phyloP scores from a whole-genome alignment of 2,888 invertebrate genomes.

The Cryptus viduatorius region DNA sequence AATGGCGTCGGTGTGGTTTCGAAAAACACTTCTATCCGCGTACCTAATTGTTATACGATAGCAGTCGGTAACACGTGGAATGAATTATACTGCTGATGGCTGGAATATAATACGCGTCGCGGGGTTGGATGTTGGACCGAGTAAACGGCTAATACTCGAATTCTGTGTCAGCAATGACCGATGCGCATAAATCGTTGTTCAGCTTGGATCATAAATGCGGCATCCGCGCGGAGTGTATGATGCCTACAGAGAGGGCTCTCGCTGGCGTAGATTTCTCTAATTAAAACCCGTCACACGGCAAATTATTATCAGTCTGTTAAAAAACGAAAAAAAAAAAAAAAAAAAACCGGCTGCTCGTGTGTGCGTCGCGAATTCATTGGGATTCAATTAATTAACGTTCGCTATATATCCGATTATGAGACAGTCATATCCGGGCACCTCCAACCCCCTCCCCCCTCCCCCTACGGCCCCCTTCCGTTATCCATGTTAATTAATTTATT shows the following conservation, averaged over 20 bases:
- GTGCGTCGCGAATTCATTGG: constrained; percentile 30
- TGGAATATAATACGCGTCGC: constrained; percentile 28
- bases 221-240: background rate
- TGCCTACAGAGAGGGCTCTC: constrained; percentile 9
- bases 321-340: no score
- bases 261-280: constrained; percentile 57
- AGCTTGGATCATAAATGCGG: constrained; percentile 57
- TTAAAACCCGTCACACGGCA: constrained; percentile 61
- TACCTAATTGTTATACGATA: background rate
- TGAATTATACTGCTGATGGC: constrained; percentile 50
- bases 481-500: constrained; percentile 43
- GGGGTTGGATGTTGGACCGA: background rate
- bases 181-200: constrained; percentile 59
- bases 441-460: no score
- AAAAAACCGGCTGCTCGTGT: constrained; percentile 36
- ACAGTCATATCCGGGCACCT: background rate
- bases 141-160: constrained; percentile 42
- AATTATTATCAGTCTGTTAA: constrained; percentile 45
- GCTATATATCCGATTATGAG: constrained; percentile 40
- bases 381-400: constrained; percentile 59
- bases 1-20: background rate
- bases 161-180: constrained; percentile 64
- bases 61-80: background rate
- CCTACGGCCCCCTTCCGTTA: background rate
- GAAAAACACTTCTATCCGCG: background rate